Evolutionary conservation across 2,888 invertebrate genomes (phyloP), one percentile per base, ranked within the genome.

Genomic region (Choristoneura rosaceana): DNA sequence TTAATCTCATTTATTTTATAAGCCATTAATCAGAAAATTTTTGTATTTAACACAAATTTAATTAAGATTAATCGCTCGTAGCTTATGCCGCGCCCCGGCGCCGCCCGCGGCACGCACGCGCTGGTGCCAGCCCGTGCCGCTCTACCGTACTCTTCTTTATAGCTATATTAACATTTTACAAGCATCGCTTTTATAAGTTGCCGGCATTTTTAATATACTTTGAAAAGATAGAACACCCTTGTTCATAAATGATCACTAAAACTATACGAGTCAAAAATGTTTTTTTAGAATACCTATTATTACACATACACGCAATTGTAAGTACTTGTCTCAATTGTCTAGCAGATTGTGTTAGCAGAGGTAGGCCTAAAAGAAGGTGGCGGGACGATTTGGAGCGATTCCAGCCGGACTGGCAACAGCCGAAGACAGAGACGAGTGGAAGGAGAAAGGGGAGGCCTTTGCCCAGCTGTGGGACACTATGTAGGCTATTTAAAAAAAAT

Each of bases 101-200:
- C 41, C 45, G 34, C 38, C 38, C 4, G 68, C n/a, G 3, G 45
- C 70, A 65, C 66, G 71, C 66, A 71, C 66, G 38, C 55, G 38
- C 55, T 55, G n/a, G 71, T 67, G 45, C 67, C 71, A 67, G 50
- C 45, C 71, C 5, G 66, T 71, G 64, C 64, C 38, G 25, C 65
- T 59, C 14, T 14, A 12, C 62, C 58, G 34, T 59, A 43, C 47
- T 70, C 34, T 17, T 45, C 45, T 70, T 70, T 66, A 52, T 65
- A 41, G 65, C 60, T 66, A 60, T 60, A 70, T 70, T 34, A 70
- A 70, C 43, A 43, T 55, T 65, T 60, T 43, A 65, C 41, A 60
- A 38, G 17, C 15, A 41, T 33, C 15, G 33, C 25, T 58, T 55
- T 69, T 59, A 55, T 55, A 25, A 55, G 55, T 55, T 55, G 55